These are phyloP conservation scores for Nerophis ophidion DNA, from an alignment of 2,113 vertebrate species.

Conservation along the genomic window DNA sequence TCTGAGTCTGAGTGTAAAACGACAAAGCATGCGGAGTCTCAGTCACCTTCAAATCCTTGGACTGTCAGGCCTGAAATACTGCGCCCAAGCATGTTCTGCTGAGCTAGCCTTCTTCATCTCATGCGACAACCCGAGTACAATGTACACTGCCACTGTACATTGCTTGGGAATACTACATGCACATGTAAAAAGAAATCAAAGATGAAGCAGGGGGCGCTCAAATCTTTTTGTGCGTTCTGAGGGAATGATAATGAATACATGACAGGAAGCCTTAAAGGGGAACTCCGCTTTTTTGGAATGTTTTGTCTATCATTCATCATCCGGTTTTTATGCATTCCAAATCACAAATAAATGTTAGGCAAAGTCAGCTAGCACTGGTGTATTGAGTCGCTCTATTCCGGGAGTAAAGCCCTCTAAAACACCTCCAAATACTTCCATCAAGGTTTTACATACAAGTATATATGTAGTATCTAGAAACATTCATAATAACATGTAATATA, in stretches of 20 bases:
- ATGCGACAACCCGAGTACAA: neutral
- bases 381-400: no score
- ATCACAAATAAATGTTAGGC: no score
- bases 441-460: no score
- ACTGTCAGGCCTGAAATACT: neutral
- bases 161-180: slow-evolving; percentile 5
- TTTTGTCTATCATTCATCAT: no score
- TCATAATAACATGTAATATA: no score
- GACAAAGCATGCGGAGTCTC: slow-evolving; percentile 39
- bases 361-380: no score
- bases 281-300: no score
- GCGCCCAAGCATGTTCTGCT: neutral
- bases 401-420: no score
- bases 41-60: slow-evolving; percentile 15
- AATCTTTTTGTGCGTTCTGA: neutral
- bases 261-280: neutral
- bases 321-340: no score
- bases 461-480: no score
- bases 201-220: slow-evolving; percentile 7
- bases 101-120: neutral
- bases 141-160: slow-evolving; percentile 4
- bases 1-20: slow-evolving; percentile 83
- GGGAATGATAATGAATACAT: neutral
- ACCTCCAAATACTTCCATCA: no score
- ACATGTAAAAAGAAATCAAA: slow-evolving; percentile 4